Conservation (phyloP, 2,113 vertebrate genomes). For the Nematolebias whitei region DNA sequence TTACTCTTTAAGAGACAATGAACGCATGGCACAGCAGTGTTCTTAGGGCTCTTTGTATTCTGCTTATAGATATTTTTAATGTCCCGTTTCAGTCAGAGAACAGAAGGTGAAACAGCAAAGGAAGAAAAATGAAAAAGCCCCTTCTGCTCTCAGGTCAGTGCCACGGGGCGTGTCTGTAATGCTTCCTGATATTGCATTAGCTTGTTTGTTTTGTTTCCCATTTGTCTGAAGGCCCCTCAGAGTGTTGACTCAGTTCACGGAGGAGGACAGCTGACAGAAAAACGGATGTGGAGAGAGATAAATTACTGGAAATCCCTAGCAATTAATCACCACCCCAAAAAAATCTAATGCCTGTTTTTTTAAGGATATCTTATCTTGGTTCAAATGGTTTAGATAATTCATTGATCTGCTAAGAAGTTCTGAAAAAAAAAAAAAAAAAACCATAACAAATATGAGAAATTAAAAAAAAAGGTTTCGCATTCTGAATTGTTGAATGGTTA, state of each 20-base stretch:
- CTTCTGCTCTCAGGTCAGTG: constrained; percentile 38
- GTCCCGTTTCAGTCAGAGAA: too few relatives aligned
- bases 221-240: constrained; percentile 46
- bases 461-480: too few relatives aligned
- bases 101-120: too few relatives aligned
- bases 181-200: constrained; percentile 40
- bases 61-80: too few relatives aligned
- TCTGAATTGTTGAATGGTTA: not conserved
- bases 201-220: constrained; percentile 34
- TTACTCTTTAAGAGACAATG: not conserved
- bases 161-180: constrained; percentile 39
- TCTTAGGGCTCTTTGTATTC: constrained; percentile 3
- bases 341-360: not conserved
- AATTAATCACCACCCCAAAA: not conserved
- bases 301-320: constrained; percentile 17
- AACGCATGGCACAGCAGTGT: not conserved
- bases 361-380: not conserved
- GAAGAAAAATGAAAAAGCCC: not conserved
- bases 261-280: not conserved
- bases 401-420: not conserved
- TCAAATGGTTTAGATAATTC: not conserved
- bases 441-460: too few relatives aligned
- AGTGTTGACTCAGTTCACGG: constrained; percentile 47
- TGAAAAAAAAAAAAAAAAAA: too few relatives aligned
- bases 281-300: not conserved